Evolutionary conservation across 2,113 vertebrate genomes (phyloP).

Genomic region (Aegotheles bennettii): DNA sequence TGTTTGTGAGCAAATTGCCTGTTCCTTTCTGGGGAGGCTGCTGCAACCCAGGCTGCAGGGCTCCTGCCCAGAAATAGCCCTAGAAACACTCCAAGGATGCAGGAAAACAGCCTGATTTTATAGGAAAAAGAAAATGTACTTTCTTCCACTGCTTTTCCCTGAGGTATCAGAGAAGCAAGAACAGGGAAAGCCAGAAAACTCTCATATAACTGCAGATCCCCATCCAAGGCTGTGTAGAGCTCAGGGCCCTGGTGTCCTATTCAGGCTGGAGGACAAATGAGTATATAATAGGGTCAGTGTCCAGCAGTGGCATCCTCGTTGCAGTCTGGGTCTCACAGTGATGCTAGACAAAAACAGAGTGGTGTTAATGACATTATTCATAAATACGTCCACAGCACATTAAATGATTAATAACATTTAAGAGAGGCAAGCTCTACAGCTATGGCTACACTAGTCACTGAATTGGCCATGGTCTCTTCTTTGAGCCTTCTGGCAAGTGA

Average conservation of each 20-base stretch:
- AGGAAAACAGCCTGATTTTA: background rate
- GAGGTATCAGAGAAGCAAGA: background rate
- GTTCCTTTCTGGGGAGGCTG: background rate
- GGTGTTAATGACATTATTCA: background rate
- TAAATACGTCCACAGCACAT: too few species aligned
- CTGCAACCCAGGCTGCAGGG: background rate
- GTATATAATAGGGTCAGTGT: background rate
- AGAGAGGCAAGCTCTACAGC: background rate
- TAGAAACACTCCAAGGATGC: rapidly evolving
- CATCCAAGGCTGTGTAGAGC: too few species aligned
- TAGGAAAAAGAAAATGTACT: too few species aligned
- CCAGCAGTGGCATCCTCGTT: background rate
- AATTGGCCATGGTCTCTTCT: background rate
- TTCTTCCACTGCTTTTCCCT: background rate
- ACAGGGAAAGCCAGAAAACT: background rate
- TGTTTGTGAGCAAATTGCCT: background rate
- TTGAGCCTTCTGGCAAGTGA: background rate
- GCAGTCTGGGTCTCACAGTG: background rate
- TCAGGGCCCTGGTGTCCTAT: background rate
- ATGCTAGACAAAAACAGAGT: background rate
- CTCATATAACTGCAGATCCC: background rate
- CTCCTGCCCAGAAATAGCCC: background rate
- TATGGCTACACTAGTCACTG: too few species aligned
- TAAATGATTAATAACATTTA: background rate
- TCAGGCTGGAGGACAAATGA: background rate